Evolutionary conservation across 1,140 invertebrate species (phyloP).

Genomic region (Drosophila micromelanica): DNA sequence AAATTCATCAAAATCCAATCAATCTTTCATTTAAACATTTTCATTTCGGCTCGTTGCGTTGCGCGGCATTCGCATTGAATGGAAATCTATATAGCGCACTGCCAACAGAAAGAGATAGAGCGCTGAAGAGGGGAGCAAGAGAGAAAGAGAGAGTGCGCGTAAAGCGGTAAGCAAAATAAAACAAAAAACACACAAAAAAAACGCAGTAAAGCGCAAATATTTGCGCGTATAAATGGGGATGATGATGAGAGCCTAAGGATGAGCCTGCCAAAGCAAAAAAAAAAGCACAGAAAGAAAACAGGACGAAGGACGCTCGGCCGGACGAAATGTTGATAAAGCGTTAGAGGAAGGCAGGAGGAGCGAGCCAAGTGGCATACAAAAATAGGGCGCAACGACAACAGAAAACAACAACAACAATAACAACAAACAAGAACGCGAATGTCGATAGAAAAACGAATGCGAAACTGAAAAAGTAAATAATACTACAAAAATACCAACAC

Average conservation of each 20-base stretch:
- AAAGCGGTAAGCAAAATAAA: slow-evolving; percentile 38
- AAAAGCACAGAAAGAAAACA: neutral
- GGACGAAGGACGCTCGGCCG: neutral
- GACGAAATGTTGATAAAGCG: slow-evolving; percentile 15
- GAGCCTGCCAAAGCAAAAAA: slow-evolving; percentile 44
- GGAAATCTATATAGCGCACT: slow-evolving; percentile 51
- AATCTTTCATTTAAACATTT: slow-evolving; percentile 82
- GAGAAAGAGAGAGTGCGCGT: slow-evolving; percentile 9
- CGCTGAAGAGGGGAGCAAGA: neutral
- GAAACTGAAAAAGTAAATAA: neutral
- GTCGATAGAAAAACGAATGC: slow-evolving; percentile 5
- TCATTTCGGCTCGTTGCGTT: slow-evolving; percentile 77
- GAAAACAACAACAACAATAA: slow-evolving; percentile 14
- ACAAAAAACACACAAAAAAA: slow-evolving; percentile 43
- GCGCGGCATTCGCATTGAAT: slow-evolving; percentile 64
- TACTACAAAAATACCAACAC: neutral
- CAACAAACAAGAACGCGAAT: slow-evolving; percentile 1
- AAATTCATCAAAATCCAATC: slow-evolving; percentile 81
- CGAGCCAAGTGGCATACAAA: slow-evolving; percentile 16
- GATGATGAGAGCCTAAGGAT: slow-evolving; percentile 57
- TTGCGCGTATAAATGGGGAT: slow-evolving; percentile 80
- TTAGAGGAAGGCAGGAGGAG: neutral
- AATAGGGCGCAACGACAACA: slow-evolving; percentile 13
- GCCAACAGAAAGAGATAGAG: neutral
- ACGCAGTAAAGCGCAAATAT: slow-evolving; percentile 78